phyloP scores from a whole-genome alignment of 2,888 invertebrate genomes.

The Celastrina argiolus region DNA sequence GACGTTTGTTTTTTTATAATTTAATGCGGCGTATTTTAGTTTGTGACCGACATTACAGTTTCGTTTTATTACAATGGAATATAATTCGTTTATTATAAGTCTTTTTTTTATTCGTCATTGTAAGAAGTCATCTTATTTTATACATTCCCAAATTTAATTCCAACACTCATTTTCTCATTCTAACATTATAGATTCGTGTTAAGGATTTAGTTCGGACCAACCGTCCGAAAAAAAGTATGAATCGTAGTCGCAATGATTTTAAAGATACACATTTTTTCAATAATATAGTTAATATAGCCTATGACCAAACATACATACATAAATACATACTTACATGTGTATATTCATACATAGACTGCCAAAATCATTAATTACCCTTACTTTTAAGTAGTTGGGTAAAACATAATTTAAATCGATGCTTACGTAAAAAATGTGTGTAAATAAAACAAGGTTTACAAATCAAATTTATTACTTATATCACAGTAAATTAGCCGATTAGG shows the following conservation, averaged over 20 bases:
- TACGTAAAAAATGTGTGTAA: neutral
- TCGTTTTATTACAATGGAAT: constrained; percentile 69
- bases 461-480: neutral
- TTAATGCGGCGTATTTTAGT: constrained; percentile 61
- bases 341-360: too few species aligned
- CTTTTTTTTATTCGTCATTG: neutral
- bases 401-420: too few species aligned
- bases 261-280: too few species aligned
- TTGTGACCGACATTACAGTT: constrained; percentile 67
- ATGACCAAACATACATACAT: too few species aligned
- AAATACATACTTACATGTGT: too few species aligned
- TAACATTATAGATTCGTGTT: neutral
- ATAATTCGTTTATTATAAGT: constrained; percentile 56
- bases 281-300: too few species aligned
- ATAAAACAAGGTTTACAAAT: constrained; percentile 5
- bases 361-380: too few species aligned
- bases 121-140: neutral
- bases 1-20: constrained; percentile 45
- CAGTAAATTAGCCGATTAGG: neutral
- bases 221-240: neutral
- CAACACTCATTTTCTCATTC: too few species aligned
- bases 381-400: too few species aligned
- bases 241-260: neutral
- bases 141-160: neutral
- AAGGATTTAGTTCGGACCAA: neutral